A percentile compares a stretch with the other conserved stretches of the same genome.
phyloP scores from a whole-genome alignment of 2,797 vertebrate species.

The Sciaenops ocellatus region DNA sequence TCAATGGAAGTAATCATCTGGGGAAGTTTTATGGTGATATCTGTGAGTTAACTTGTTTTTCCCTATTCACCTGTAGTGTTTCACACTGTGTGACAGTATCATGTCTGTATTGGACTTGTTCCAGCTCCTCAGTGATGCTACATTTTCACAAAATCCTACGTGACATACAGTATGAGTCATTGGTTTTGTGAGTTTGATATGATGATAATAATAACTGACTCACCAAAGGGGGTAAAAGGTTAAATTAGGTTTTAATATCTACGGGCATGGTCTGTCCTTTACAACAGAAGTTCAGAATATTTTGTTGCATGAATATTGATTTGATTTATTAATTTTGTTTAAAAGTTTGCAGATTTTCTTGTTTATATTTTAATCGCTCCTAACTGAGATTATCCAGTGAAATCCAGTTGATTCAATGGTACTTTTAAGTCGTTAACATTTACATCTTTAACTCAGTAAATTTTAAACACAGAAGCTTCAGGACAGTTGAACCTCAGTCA shows the following conservation, averaged over 20 bases:
- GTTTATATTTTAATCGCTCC: too few species aligned
- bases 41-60: too few species aligned
- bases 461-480: background rate
- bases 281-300: background rate
- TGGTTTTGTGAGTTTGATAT: background rate
- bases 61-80: too few species aligned
- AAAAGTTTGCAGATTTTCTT: too few species aligned
- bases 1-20: too few species aligned
- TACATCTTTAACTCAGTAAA: background rate
- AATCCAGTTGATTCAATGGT: background rate
- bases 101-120: background rate
- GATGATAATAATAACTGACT: background rate
- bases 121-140: background rate
- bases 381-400: background rate
- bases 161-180: background rate
- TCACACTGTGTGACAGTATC: background rate
- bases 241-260: too few species aligned
- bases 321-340: too few species aligned
- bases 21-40: too few species aligned
- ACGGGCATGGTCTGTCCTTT: background rate
- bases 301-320: rapidly evolving
- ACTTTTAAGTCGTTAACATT: background rate
- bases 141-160: background rate
- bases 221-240: background rate
- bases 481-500: background rate